A percentile compares a stretch with the other conserved stretches of the same genome.
Evolutionary conservation across 2,888 invertebrate genomes (phyloP).

Genomic region (Timandra comae): DNA sequence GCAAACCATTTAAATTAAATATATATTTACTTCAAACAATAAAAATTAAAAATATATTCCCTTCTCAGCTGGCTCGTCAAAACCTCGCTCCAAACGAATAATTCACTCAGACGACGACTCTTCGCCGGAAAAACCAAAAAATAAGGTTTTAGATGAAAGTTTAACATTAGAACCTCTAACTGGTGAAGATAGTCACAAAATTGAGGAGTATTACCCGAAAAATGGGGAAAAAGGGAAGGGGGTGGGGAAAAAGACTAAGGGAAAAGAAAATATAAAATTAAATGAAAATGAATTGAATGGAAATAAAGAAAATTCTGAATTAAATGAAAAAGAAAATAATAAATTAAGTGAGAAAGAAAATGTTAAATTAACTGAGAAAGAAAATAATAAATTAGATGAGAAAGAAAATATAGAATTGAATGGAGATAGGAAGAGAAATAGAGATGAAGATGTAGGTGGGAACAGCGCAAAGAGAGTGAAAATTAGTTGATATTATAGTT

Average conservation of each 20-base stretch:
- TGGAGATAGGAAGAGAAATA: conserved; percentile 28
- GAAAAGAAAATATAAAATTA: conserved; percentile 27
- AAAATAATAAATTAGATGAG: too few species aligned
- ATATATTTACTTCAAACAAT: too few species aligned
- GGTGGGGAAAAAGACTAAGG: conserved; percentile 35
- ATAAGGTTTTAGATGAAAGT: conserved; percentile 46
- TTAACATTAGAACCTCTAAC: conserved; percentile 43
- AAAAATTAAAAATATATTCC: too few species aligned
- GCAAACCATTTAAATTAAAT: too few species aligned
- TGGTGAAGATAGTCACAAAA: conserved; percentile 57
- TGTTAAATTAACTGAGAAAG: too few species aligned
- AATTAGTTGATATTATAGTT: too few species aligned
- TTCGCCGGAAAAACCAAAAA: conserved; percentile 32
- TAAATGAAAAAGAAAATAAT: conserved; percentile 33
- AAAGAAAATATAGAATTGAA: too few species aligned
- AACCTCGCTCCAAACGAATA: conserved; percentile 32
- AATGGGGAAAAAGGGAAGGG: conserved; percentile 40
- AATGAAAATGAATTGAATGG: too few species aligned
- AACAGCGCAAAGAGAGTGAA: too few species aligned
- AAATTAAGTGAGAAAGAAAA: conserved; percentile 30
- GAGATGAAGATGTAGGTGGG: conserved; percentile 20
- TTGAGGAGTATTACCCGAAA: conserved; percentile 54
- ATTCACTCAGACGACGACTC: conserved; percentile 42
- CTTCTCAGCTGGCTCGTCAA: conserved; percentile 23
- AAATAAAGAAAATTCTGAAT: conserved; percentile 35